Base-by-base conservation (phyloP, 2,888 invertebrate species). In the Ganaspis brasiliensis region DNA sequence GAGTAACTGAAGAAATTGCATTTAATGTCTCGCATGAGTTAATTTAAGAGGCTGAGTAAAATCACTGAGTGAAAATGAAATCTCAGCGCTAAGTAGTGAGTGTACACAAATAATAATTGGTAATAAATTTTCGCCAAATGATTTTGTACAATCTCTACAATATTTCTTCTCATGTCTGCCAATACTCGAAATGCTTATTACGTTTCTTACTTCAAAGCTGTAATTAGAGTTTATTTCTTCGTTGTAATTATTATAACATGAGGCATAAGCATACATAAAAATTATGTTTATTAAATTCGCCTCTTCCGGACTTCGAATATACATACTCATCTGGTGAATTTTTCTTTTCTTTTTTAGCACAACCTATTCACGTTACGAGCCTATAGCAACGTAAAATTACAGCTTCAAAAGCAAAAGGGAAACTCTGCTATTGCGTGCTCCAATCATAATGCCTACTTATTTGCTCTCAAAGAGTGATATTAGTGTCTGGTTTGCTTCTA, bases 1-100 rank as follows among this genome's bases (percentile, higher is more conserved):
- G n/a, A 49, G 67, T 26, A 45, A 26, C 24, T 45, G 16, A 19
- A 67, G 45, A 45, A 67, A 67, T 63, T 67, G n/a, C 26, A 67
- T 40, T 45, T n/a, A 31, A 67, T 63, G 40, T 16, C 45, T 67
- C 24, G 67, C 45, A 26, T 67, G 24, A 67, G 45, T 67, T 67
- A 67, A 24, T 49, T 49, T 45, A 67, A 67, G 45, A 67, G 67
- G 45, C 67, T 45, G 67, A 45, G 67, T 10, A 67, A 67, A 67
- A 45, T 67, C 45, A 67, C 40, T 63, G 19, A 37, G 24, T 40
- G 45, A 67, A 49, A 49, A 67, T 67, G 45, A 49, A 26, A 67
- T 45, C 45, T 6, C 63, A 67, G 45, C 12, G 26, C 24, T 67
- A 24, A 24, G 45, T n/a, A 45, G 67, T 67, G n/a, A 67, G 45